These are phyloP conservation scores for Sitta carolinensis DNA, from an alignment of 2,797 vertebrate species.

Conservation along the genomic window DNA sequence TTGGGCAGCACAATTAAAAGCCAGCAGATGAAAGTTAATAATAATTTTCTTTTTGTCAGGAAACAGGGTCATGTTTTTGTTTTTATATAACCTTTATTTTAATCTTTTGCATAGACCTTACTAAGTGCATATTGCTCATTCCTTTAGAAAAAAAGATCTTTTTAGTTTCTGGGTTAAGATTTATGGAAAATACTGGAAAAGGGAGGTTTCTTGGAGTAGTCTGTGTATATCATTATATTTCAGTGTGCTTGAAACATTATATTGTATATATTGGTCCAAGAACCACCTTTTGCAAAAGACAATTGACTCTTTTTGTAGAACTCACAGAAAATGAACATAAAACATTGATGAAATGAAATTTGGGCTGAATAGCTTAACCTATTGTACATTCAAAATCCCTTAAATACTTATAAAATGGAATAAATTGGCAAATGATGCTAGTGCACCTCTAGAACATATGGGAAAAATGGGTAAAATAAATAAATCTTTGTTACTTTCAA, in stretches of 20 bases:
- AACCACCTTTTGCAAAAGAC: neutral
- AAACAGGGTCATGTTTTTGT: neutral
- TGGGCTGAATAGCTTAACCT: neutral
- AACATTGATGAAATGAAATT: neutral
- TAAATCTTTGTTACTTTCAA: slow-evolving; percentile 1
- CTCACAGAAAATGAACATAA: neutral
- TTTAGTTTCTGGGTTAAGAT: neutral
- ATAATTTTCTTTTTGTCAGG: neutral
- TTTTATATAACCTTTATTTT: neutral
- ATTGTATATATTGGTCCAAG: neutral
- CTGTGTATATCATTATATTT: neutral
- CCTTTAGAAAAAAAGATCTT: neutral
- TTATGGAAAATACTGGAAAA: slow-evolving; percentile 36
- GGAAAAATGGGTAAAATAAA: slow-evolving; percentile 12
- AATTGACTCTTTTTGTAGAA: neutral
- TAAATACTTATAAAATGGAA: neutral
- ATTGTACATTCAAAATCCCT: neutral
- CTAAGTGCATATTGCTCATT: neutral
- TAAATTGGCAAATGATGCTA: neutral
- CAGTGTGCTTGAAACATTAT: neutral
- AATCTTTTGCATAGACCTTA: neutral
- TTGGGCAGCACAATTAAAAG: neutral
- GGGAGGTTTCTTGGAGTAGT: neutral
- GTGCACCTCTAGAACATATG: neutral
- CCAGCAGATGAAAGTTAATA: neutral